Evolutionary conservation across 2,797 vertebrate genomes (phyloP).

Genomic region (Oreochromis mossambicus): DNA sequence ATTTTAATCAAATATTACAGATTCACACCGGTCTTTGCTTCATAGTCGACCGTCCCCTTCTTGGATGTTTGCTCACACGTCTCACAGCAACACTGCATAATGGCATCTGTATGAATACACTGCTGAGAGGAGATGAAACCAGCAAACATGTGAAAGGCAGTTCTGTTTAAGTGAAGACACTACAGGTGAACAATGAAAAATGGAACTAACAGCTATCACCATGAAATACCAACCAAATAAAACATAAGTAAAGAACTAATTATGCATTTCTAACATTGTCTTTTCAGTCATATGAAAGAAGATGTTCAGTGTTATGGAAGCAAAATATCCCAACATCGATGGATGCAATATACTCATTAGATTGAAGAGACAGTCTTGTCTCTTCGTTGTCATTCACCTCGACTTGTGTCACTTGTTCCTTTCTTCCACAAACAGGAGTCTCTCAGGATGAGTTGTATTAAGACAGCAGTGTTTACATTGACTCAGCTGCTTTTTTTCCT

Average conservation of each 20-base stretch:
- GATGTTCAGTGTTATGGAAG: neutral
- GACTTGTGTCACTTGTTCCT: neutral
- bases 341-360: neutral
- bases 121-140: neutral
- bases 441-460: neutral
- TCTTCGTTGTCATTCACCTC: neutral
- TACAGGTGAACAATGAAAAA: neutral
- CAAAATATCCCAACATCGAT: neutral
- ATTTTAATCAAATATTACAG: neutral
- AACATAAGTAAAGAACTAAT: neutral
- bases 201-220: neutral
- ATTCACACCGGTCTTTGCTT: accelerated
- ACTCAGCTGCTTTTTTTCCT: accelerated
- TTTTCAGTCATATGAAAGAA: neutral
- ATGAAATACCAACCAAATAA: neutral
- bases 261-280: neutral
- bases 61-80: neutral
- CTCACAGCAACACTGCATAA: neutral
- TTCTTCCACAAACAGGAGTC: neutral
- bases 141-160: accelerated
- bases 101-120: accelerated
- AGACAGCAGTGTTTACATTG: neutral
- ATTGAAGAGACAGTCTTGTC: neutral
- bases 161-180: neutral
- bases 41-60: accelerated